Conservation (phyloP, 2,797 vertebrate species). For the Meda fulgida region DNA sequence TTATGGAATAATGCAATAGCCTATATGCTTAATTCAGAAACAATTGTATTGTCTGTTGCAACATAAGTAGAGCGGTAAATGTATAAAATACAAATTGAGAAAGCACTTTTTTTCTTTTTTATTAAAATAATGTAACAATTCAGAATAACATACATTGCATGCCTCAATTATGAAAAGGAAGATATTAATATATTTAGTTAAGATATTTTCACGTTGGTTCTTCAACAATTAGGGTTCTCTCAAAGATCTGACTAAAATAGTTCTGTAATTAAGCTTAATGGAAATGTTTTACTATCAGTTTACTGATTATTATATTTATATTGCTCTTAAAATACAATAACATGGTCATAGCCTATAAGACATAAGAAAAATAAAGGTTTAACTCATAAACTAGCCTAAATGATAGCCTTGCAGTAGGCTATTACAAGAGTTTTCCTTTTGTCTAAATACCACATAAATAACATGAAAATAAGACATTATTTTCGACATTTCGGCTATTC, state of each 20-base stretch:
- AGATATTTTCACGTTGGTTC: background rate
- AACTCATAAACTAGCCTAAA: background rate
- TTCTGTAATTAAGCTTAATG: background rate
- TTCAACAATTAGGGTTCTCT: background rate
- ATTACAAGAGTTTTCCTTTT: background rate
- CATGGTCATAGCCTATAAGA: background rate
- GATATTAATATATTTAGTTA: background rate
- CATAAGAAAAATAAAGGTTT: background rate
- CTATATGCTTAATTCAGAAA: constrained; percentile 1
- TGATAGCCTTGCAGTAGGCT: background rate
- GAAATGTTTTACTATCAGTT: background rate
- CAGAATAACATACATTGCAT: background rate
- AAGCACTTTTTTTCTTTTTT: background rate
- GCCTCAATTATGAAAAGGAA: background rate
- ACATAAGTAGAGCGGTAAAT: background rate
- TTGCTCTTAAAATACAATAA: background rate
- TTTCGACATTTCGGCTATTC: background rate
- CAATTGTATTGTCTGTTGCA: background rate
- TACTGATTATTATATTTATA: background rate
- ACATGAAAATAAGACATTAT: background rate
- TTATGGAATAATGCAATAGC: constrained; percentile 3
- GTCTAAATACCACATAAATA: background rate
- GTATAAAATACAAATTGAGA: background rate
- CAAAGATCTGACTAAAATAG: background rate
- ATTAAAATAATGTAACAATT: background rate